Evolutionary conservation across 2,797 vertebrate species (phyloP).

Genomic region (Aeoliscus strigatus): DNA sequence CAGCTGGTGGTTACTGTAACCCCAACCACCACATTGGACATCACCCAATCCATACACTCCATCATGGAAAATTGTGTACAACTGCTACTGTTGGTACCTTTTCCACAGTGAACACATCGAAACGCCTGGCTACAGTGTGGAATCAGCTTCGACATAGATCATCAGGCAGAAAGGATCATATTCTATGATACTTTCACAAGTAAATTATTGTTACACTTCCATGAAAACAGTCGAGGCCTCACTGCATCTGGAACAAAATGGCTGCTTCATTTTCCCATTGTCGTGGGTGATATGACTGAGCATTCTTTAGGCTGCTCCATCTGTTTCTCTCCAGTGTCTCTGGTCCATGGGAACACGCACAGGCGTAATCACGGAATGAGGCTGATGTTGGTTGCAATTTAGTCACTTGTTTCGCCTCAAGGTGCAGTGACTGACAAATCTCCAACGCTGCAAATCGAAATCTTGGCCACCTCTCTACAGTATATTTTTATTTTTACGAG

Average conservation of each 20-base stretch:
- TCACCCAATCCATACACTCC: slow-evolving; percentile 45
- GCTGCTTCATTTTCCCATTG: slow-evolving; percentile 39
- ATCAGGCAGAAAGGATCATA: neutral
- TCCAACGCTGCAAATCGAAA: slow-evolving; percentile 16
- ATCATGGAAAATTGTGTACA: slow-evolving; percentile 49
- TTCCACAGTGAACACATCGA: slow-evolving; percentile 24
- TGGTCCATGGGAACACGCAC: slow-evolving; percentile 35
- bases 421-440: slow-evolving; percentile 17
- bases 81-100: slow-evolving; percentile 34
- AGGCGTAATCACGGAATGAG: slow-evolving; percentile 45
- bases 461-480: slow-evolving; percentile 7
- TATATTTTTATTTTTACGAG: slow-evolving; percentile 9
- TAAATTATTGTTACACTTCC: slow-evolving; percentile 19
- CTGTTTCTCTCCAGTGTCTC: slow-evolving; percentile 67
- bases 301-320: slow-evolving; percentile 49
- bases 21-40: slow-evolving; percentile 53
- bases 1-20: slow-evolving; percentile 45
- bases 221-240: slow-evolving; percentile 11
- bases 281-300: slow-evolving; percentile 54
- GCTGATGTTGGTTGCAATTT: slow-evolving; percentile 43
- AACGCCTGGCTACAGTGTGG: slow-evolving; percentile 5
- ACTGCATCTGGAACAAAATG: slow-evolving; percentile 41
- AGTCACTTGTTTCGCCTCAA: slow-evolving; percentile 11
- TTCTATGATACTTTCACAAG: slow-evolving; percentile 22
- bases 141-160: too few relatives aligned